These are phyloP conservation scores for Neogobius melanostomus DNA, from an alignment of 2,113 vertebrate genomes.

Conservation along the genomic window DNA sequence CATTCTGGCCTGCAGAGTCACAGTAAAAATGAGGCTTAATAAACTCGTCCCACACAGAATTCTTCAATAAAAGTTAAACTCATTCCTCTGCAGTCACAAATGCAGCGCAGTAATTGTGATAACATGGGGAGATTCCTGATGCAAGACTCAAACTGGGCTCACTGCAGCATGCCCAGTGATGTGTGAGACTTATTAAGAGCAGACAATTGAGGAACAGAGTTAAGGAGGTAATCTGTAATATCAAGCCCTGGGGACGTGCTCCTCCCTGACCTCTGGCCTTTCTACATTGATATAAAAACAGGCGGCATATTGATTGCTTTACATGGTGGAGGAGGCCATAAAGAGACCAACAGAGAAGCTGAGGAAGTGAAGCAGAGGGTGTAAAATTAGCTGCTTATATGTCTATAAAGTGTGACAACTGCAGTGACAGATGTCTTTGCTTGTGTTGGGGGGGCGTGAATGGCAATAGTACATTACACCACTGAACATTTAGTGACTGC, in stretches of 20 bases:
- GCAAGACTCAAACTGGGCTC: background rate
- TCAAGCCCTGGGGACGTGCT: background rate
- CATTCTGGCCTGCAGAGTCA: background rate
- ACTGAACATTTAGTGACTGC: background rate
- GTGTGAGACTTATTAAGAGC: background rate
- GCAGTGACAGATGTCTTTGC: background rate
- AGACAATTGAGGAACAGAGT: background rate
- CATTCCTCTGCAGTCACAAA: background rate
- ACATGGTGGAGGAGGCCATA: background rate
- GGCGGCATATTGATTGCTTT: background rate
- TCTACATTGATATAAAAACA: conserved; percentile 6
- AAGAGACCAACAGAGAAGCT: background rate
- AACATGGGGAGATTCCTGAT: too few relatives aligned
- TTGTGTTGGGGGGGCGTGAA: background rate
- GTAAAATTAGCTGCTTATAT: background rate
- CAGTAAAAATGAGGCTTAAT: background rate
- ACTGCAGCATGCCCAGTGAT: background rate
- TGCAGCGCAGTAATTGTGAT: background rate
- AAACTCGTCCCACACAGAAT: background rate
- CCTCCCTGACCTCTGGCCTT: background rate
- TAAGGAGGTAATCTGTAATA: conserved; percentile 14
- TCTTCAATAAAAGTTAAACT: background rate
- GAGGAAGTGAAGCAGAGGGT: background rate
- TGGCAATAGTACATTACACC: background rate
- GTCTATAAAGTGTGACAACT: background rate